Evolutionary conservation across 2,113 vertebrate species (phyloP), one percentile per base, ranked within the genome.

Genomic region (Sprattus sprattus): DNA sequence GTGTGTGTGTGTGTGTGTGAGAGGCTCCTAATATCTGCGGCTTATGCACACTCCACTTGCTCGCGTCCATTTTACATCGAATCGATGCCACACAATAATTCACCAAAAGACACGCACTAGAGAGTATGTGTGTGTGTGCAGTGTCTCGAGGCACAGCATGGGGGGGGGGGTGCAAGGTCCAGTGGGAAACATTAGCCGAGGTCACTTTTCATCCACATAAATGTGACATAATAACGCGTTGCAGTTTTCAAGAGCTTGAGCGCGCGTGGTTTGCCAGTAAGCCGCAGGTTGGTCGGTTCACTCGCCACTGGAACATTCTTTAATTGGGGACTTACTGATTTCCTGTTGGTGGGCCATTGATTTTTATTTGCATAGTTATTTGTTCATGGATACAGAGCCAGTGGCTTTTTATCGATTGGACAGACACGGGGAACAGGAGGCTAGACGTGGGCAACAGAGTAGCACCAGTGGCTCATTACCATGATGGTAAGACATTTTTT

Each of bases 321-420:
- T 95, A 95, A 94, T 94, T 94, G 92, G 91, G 50, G 83, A 84
- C 86, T 88, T 89, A 94, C 92, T 91, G 92, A 94, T 94, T 95
- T 95, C 91, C 93, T 94, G 90, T 94, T 94, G 90, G 92, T 88
- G 87, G 90, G 84, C 88, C 90, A 93, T 95, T 93, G 94, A 95
- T 94, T 95, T 95, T 92, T 93, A 94, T 96, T 96, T 95, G 93
- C 94, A 93, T 93, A 93, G 87, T 94, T 93, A 93, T 95, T 93
- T 95, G 93, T 94, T 94, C 93, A 94, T 92, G 92, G 92, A 94
- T 95, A 91, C 87, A 89, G 91, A 92, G 92, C 89, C 86, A 22
- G 91, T 90, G 92, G 92, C 89, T 88, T 60, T 88, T 45, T 92
- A 90, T 95, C 87, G 91, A 94, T 95, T 87, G 90, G 85, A 84